Evolutionary conservation across 2,888 invertebrate species (phyloP), one percentile per base, ranked within the genome.

Genomic region (Orthonevra nobilis): DNA sequence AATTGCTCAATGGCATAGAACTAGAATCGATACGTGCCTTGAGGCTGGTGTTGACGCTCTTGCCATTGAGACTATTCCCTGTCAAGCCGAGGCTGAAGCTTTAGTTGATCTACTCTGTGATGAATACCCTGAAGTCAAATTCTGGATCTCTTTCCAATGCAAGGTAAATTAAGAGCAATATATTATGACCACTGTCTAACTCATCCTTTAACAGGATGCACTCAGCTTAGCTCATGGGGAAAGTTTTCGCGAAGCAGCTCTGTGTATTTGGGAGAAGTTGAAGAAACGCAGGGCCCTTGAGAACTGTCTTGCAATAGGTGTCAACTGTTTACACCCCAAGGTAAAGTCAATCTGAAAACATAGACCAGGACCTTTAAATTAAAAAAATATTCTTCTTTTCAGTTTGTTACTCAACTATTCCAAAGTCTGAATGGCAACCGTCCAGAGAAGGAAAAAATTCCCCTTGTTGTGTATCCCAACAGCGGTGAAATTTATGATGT

Each of bases 61-160:
- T 81, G 97, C 96, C 1, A 89, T 98, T 82, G 98, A 98, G 89
- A 98, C 98, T 0, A 95, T 98, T 84, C 98, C 98, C 4, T 95
- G 96, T 82, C 91, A 92, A 85, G 91, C 88, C 34, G 98, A 98
- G 89, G 98, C 96, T 0, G 93, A 94, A 86, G 94, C 94, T 86
- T 88, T 98, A 19, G 91, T 96, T 15, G 92, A 94, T 75, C 90
- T 97, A 84, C 89, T 98, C 17, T 87, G 86, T 19, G 92, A 93
- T 81, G 93, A 96, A 83, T 96, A 93, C 88, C 96, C 96, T 0
- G 89, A 91, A 48, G 90, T 92, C 0, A 95, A 94, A 86, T 96
- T 95, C 12, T 98, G 97, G 97, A 89, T 98, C 10, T 91, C 94
- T 1, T 97, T 97, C 87, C 95, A 96, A 81, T 96, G 97, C 87